These are phyloP conservation scores for Trypoxylon attenuatum DNA, from an alignment of 2,888 invertebrate species.

Conservation along the genomic window DNA sequence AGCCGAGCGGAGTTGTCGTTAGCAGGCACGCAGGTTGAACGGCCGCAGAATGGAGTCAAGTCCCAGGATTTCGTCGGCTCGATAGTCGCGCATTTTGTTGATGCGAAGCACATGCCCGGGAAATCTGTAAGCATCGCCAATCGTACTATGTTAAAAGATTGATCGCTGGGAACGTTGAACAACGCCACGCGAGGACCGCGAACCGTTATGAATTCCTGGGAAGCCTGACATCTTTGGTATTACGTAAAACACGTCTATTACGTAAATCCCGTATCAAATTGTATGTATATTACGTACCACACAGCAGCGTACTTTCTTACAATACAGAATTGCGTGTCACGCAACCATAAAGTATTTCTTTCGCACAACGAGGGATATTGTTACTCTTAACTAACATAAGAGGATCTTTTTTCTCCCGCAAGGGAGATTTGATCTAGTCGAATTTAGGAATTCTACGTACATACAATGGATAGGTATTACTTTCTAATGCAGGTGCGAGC, in stretches of 20 bases:
- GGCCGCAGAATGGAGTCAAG: slow-evolving; percentile 92
- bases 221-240: slow-evolving; percentile 10
- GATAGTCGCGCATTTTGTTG: slow-evolving; percentile 90
- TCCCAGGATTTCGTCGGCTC: slow-evolving; percentile 92
- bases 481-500: slow-evolving; percentile 36
- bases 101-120: slow-evolving; percentile 93
- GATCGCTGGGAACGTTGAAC: too few relatives aligned
- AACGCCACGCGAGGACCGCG: too few relatives aligned
- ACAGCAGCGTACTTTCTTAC: slow-evolving; percentile 7
- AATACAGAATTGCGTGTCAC: slow-evolving; percentile 5
- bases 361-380: too few relatives aligned
- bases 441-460: too few relatives aligned
- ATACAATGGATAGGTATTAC: too few relatives aligned
- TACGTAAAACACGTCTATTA: slow-evolving; percentile 30
- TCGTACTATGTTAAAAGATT: too few relatives aligned
- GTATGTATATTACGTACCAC: slow-evolving; percentile 3
- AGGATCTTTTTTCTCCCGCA: too few relatives aligned
- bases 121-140: too few relatives aligned
- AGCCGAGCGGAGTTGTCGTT: slow-evolving; percentile 86
- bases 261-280: slow-evolving; percentile 24
- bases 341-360: too few relatives aligned
- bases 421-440: too few relatives aligned
- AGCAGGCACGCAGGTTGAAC: slow-evolving; percentile 88
- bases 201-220: neutral
- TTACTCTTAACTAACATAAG: too few relatives aligned